These are phyloP conservation scores for Ostrea denselamellosa DNA, from an alignment of 1,140 invertebrate species.

Conservation along the genomic window DNA sequence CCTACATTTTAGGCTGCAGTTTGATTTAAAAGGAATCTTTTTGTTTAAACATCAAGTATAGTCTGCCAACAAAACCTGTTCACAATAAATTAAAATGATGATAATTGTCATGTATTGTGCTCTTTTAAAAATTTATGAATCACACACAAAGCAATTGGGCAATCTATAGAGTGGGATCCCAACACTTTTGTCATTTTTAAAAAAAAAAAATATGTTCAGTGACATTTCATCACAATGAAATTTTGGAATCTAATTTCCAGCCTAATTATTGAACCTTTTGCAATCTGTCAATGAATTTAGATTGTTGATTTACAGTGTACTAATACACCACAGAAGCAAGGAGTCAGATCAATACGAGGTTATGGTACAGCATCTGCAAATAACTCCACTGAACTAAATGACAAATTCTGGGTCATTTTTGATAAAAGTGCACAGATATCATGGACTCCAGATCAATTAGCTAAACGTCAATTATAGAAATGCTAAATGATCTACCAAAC, in stretches of 20 bases:
- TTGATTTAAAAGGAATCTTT: not conserved
- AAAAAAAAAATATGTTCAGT: not conserved
- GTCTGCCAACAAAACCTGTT: not conserved
- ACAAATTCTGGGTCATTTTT: constrained; percentile 13
- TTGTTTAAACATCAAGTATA: constrained; percentile 24
- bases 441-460: not conserved
- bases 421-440: not conserved
- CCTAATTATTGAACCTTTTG: not conserved
- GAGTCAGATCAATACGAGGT: not conserved
- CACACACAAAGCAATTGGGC: not conserved
- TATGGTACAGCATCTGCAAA: not conserved
- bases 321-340: not conserved
- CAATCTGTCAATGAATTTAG: constrained; percentile 15
- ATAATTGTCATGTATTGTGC: not conserved
- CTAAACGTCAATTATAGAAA: not conserved
- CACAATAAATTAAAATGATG: not conserved
- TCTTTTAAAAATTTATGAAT: not conserved
- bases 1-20: not conserved
- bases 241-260: not conserved
- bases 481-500: not conserved
- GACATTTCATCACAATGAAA: not conserved
- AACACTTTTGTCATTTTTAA: constrained; percentile 6
- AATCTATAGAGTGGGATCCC: not conserved
- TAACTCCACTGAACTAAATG: not conserved
- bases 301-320: not conserved